Base-by-base conservation (phyloP, 2,888 invertebrate species). In the Teinopalpus imperialis region DNA sequence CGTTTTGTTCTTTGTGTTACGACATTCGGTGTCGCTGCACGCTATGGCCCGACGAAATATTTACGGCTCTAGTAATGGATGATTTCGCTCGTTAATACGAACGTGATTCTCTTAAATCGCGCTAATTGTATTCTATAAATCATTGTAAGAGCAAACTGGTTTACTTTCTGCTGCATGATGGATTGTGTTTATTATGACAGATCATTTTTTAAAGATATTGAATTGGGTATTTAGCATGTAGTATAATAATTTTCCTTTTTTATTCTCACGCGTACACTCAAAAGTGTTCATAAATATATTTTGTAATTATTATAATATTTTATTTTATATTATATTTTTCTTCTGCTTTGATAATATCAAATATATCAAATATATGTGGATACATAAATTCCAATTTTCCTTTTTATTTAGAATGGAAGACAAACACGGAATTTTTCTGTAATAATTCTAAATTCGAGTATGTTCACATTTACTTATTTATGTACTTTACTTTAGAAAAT, bases 101-200 rank as follows among this genome's bases (percentile, higher is more conserved):
- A 72, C 72, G 73, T 76, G 78, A 74, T 74, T 69, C 61, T 74
- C 56, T 72, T 73, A 74, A 81, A 79, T 77, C 69, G 67, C 64
- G 70, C 79, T 78, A 81, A 80, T 80, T 74, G 69, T 53, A 48
- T 47, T 42, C 43, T 51, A 51, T 55, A 58, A 57, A 56, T 53
- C 56, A 56, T 52, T 42, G 21, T 35, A 44, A 39, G 46, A 23
- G 34, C 10, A 23, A 21, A 29, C 34, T 35, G 46, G 23, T 34
- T 16, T 35, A 30, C 29, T 40, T 46, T 23, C 40, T 29, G 23
- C 29, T 18, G 21, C 9, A 40, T 49, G 43, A 49, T 41, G 48
- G 39, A 48, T 51, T 35, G 43, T 35, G 43, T 44, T 48, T 46
- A 34, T 40, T 35, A 20, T 40, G 40, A 40, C 34, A 46, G 32